Conservation (phyloP, 2,797 vertebrate species). For the Myripristis murdjan region DNA sequence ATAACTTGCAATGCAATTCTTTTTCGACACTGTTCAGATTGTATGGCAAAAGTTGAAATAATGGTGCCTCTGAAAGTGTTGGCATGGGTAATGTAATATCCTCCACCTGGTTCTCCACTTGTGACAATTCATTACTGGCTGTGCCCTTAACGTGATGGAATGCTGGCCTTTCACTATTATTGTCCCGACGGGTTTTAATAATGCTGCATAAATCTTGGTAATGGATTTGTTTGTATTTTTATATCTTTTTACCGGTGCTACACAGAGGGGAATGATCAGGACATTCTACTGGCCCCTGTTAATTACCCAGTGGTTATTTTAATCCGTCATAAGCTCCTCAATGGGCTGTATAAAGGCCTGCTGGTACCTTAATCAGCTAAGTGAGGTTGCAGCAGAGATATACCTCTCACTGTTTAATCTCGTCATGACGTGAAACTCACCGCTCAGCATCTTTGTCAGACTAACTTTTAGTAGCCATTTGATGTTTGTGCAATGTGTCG, state of each 20-base stretch:
- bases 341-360: slow-evolving; percentile 66
- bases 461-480: slow-evolving; percentile 22
- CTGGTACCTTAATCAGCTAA: slow-evolving; percentile 75
- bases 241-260: slow-evolving; percentile 61
- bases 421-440: slow-evolving; percentile 32
- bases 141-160: slow-evolving; percentile 75
- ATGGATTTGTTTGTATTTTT: slow-evolving; percentile 82
- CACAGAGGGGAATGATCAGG: slow-evolving; percentile 60
- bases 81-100: slow-evolving; percentile 59
- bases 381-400: slow-evolving; percentile 63
- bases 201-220: slow-evolving; percentile 75
- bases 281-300: slow-evolving; percentile 66
- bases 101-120: slow-evolving; percentile 65
- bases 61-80: slow-evolving; percentile 55
- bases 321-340: slow-evolving; percentile 76
- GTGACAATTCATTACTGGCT: slow-evolving; percentile 74
- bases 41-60: slow-evolving; percentile 62
- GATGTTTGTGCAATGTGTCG: slow-evolving; percentile 9
- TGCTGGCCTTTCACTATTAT: slow-evolving; percentile 76
- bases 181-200: slow-evolving; percentile 73
- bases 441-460: slow-evolving; percentile 28
- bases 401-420: slow-evolving; percentile 71
- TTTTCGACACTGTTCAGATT: slow-evolving; percentile 23
- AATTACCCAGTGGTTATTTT: slow-evolving; percentile 77
- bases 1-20: slow-evolving; percentile 26